phyloP scores from a whole-genome alignment of 37 sponge, comb jelly and placozoan species.

The Chondrilla cf. caribensis region DNA sequence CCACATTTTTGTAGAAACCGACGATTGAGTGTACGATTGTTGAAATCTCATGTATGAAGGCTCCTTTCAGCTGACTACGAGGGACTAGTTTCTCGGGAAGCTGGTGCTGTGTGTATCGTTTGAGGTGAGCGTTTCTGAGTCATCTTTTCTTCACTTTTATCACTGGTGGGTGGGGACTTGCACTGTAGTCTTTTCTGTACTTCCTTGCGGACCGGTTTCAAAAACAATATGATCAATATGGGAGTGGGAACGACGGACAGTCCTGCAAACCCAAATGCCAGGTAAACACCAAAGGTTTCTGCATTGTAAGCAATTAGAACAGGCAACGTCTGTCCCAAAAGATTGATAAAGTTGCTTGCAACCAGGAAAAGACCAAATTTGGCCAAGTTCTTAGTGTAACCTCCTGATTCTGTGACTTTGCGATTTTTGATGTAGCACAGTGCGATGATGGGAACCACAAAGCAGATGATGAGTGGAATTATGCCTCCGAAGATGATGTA shows the following conservation, averaged over 20 bases:
- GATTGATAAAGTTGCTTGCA: neutral
- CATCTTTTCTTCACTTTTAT: too few species aligned
- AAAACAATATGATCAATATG: neutral
- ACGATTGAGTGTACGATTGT: too few species aligned
- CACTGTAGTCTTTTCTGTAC: neutral
- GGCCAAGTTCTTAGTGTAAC: neutral
- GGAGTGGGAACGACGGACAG: neutral
- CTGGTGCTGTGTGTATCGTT: too few species aligned
- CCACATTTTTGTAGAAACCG: too few species aligned
- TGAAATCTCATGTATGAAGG: too few species aligned
- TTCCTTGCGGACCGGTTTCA: neutral
- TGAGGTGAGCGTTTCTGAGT: too few species aligned
- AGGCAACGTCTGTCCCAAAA: neutral
- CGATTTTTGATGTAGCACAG: neutral
- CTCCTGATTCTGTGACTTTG: neutral
- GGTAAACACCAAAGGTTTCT: neutral
- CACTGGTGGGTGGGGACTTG: too few species aligned
- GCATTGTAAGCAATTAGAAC: neutral
- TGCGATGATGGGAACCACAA: neutral
- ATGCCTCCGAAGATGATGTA: neutral
- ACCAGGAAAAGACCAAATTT: conserved; percentile 9
- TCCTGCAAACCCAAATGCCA: neutral
- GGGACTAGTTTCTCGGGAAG: too few species aligned
- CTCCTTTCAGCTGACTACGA: too few species aligned
- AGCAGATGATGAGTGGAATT: neutral